phyloP scores from a whole-genome alignment of 2,888 invertebrate species.

The Aproaerema taeniolella region DNA sequence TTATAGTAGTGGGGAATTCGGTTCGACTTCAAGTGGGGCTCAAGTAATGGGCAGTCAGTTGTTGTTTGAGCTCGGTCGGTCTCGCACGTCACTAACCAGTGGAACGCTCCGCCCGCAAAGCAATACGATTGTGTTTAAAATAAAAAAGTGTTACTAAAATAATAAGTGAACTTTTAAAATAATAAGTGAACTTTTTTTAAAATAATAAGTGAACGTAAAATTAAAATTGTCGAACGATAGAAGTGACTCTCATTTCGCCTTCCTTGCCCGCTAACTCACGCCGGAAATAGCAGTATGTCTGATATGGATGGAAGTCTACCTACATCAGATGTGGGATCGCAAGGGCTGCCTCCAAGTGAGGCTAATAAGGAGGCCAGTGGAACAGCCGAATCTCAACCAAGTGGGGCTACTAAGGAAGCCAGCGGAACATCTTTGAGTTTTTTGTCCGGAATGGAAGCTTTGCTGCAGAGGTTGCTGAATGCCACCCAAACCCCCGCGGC shows the following conservation, averaged over 20 bases:
- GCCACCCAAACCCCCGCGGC: neutral
- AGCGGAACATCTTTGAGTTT: neutral
- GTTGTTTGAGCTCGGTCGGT: neutral
- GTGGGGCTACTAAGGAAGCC: too few relatives aligned
- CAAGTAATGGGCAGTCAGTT: neutral
- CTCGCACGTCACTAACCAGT: neutral
- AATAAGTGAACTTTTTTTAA: too few relatives aligned
- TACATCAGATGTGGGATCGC: slow-evolving; percentile 6
- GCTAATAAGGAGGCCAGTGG: too few relatives aligned
- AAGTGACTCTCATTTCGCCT: neutral
- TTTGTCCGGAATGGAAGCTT: slow-evolving; percentile 2
- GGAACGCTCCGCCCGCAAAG: neutral
- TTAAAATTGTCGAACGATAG: neutral
- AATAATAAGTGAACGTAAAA: neutral
- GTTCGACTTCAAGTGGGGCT: neutral
- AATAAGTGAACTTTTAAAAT: too few relatives aligned
- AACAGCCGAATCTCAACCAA: too few relatives aligned
- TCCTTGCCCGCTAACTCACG: slow-evolving; percentile 1
- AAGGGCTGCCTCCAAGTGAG: neutral
- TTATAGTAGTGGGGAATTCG: neutral
- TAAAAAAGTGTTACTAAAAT: too few relatives aligned
- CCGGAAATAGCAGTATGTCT: too few relatives aligned
- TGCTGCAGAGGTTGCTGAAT: neutral
- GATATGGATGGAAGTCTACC: neutral
- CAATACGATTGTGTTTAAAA: too few relatives aligned